These are phyloP conservation scores for Helarctos malayanus DNA, from an alignment of 2,797 vertebrate genomes.

Conservation along the genomic window DNA sequence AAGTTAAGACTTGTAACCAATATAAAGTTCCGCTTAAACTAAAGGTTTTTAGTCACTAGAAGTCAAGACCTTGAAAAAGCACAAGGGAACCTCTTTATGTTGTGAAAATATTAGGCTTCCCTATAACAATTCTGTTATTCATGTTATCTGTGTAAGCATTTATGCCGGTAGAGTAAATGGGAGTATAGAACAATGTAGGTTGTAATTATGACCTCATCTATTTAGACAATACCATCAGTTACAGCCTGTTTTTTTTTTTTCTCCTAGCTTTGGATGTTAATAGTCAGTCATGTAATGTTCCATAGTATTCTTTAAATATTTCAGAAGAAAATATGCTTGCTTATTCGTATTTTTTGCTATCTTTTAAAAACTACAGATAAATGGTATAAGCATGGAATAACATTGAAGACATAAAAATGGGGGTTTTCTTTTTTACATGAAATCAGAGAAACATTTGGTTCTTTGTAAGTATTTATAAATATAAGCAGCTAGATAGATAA, in stretches of 20 bases:
- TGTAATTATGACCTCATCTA: conserved; percentile 65
- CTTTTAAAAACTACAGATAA: conserved; percentile 66
- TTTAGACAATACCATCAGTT: conserved; percentile 72
- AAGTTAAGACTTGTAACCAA: neutral
- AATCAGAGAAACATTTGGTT: conserved; percentile 19
- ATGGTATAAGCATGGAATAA: neutral
- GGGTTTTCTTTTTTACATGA: neutral
- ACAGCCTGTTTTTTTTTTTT: conserved; percentile 17
- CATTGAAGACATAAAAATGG: neutral
- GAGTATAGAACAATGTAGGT: conserved; percentile 63
- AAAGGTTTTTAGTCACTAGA: neutral
- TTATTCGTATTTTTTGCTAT: conserved; percentile 56
- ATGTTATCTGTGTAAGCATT: conserved; percentile 53
- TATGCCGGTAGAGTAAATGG: conserved; percentile 48
- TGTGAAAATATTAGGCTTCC: neutral
- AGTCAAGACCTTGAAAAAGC: conserved; percentile 40
- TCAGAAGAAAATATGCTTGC: conserved; percentile 77
- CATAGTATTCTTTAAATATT: neutral
- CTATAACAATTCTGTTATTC: neutral
- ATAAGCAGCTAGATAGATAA: neutral
- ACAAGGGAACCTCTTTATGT: neutral
- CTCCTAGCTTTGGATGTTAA: neutral
- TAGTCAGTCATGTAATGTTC: neutral
- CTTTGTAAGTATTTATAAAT: neutral
- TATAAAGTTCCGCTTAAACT: conserved; percentile 10